Base-by-base conservation (phyloP, 1,140 invertebrate species). In the Drosophila littoralis region DNA sequence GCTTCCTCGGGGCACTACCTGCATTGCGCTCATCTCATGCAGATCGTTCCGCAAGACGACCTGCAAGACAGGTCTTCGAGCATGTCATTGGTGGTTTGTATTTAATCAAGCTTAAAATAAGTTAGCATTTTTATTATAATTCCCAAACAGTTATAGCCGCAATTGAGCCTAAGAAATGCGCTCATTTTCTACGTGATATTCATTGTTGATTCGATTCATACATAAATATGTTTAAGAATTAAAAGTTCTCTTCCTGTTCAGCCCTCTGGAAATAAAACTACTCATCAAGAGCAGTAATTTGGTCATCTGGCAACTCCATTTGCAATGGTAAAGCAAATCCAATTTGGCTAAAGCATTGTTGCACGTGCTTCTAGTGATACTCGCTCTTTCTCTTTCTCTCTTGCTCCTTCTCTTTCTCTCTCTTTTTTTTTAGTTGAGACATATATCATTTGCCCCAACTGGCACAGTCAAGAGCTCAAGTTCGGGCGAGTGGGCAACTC, bases 391-490 rank as follows among this genome's bases (percentile, higher is more conserved):
- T n/a, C 43, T 22, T 33, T 13, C 33, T 40, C 52, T 32, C 8
- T 13, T 7, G 6, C 48, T 12, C 10, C 7, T 15, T 7, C 36
- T 36, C 22, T 28, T 3, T 28, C 22, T 28, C 22, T 28, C 22
- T 28, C 22, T 28, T 4, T 28, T 4, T 4, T 2, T 28, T 28
- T 4, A 28, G 22, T 32, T 9, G 7, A 12, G 10, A 40, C 51
- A 40, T 36, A 63, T 50, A 51, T 50, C 45, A 63, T 51, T 51
- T 51, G 46, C 46, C 40, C 60, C 51, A 63, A 63, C 60, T 65
- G 55, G 6, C 38, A 50, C 60, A 61, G 64, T 75, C 69, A 77
- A 75, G 61, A 57, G 15, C 59, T 61, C 42, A 36, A 55, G 50
- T 38, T 45, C 9, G 8, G 6, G n/a, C 32, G n/a, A 38, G 9